Base-by-base conservation (phyloP, 2,113 vertebrate species). In the Butorides virescens region DNA sequence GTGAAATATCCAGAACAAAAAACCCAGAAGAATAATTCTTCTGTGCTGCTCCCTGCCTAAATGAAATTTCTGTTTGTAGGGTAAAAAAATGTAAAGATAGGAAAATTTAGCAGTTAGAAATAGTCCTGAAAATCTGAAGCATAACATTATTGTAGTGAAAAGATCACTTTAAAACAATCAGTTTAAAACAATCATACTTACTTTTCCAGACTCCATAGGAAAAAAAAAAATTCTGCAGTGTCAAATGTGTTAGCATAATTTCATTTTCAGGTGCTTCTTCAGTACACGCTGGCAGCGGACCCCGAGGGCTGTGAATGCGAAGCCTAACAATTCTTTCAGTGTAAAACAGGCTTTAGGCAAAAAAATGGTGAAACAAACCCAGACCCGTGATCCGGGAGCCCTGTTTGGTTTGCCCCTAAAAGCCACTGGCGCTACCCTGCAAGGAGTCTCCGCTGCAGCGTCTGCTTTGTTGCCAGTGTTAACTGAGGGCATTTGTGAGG, bases 401-500 rank as follows among this genome's bases (percentile, higher is more conserved):
- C 71, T 72, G 66, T 67, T 88, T 23, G 9, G 5, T 73, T 79
- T 79, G 86, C 5, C 49, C 25, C 18, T 59, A 5, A 42, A 83
- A 15, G 15, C 30, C 56, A 6, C 12, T 17, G 42, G n/a, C 26
- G 39, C 30, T 13, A 1, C 7, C 0, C 14, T 39, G 0, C 21
- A 13, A 8, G 23, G 44, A 81, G 42, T 26, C 23, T 70, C 47
- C 91, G 29, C 30, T 50, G 2, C 2, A 5, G 47, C 0, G 0
- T 34, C 63, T 71, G 37, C 42, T 73, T 77, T 1, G 0, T 29
- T 46, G n/a, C 11, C 42, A 61, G 26, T 29, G 25, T 19, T 59
- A 55, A 21, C 0, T 1, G n/a, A 47, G 44, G 9, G 36, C 13
- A 3, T 84, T 73, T 0, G 0, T 12, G 30, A 58, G 42, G 34